Evolutionary conservation across 2,888 invertebrate species (phyloP).

Genomic region (Aspidiotus destructor): DNA sequence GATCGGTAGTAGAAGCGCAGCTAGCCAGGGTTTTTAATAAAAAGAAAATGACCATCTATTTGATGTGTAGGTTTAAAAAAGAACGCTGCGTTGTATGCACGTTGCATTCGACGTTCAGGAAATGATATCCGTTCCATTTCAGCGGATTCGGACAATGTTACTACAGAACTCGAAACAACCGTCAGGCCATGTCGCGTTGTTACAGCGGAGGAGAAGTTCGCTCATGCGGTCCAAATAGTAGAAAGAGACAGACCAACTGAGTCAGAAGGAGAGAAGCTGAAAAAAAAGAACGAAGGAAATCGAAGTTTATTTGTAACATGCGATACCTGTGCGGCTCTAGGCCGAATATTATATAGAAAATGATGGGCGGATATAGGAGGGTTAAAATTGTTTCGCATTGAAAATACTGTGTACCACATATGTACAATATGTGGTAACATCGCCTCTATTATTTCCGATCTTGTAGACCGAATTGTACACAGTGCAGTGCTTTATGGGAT

Average conservation of each 20-base stretch:
- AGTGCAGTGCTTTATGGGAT: not conserved
- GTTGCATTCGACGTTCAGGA: constrained; percentile 18
- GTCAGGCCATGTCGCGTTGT: constrained; percentile 26
- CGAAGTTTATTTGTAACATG: no score
- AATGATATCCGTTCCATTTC: constrained; percentile 32
- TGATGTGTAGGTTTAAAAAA: not conserved
- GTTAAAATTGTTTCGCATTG: constrained; percentile 2
- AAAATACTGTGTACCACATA: not conserved
- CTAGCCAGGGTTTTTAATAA: not conserved
- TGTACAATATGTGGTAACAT: not conserved
- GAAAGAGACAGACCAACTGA: constrained; percentile 3
- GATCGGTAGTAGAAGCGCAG: not conserved
- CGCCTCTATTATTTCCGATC: not conserved
- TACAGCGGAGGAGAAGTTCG: constrained; percentile 16
- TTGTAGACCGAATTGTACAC: not conserved
- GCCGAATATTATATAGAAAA: no score
- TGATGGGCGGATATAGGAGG: not conserved
- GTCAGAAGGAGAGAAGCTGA: not conserved
- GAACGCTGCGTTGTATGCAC: not conserved
- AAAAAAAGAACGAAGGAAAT: not conserved
- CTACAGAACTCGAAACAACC: constrained; percentile 6
- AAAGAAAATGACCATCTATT: not conserved
- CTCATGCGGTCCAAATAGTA: constrained; percentile 17
- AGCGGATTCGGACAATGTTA: constrained; percentile 31
- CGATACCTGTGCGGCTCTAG: no score